Conservation (phyloP, 1,140 invertebrate genomes). For the Sesamia nonagrioides region DNA sequence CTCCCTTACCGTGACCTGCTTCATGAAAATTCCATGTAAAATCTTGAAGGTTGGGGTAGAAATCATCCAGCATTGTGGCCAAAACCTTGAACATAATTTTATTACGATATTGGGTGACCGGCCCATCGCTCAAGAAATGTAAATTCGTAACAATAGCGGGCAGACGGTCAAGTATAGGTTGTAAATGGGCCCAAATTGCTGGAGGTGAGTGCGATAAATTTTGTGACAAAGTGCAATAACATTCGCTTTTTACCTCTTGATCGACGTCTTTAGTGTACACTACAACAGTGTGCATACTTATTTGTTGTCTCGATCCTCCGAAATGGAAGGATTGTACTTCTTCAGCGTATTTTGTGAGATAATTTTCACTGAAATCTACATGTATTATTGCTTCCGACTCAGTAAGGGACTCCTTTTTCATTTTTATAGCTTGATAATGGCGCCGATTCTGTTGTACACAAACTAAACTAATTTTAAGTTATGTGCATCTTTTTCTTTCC, state of each 20-base stretch:
- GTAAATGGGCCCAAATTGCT: conserved; percentile 67
- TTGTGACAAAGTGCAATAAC: conserved; percentile 60
- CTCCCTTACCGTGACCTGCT: conserved; percentile 82
- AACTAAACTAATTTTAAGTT: too few relatives aligned
- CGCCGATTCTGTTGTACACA: too few relatives aligned
- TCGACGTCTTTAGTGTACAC: conserved; percentile 59
- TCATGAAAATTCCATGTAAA: conserved; percentile 77
- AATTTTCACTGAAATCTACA: too few relatives aligned
- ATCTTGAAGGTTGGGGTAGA: conserved; percentile 53
- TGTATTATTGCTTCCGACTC: not conserved
- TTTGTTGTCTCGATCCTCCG: conserved; percentile 34
- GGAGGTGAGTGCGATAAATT: conserved; percentile 59
- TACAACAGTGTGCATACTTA: conserved; percentile 60
- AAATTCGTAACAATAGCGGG: conserved; percentile 43
- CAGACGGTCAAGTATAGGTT: conserved; percentile 51
- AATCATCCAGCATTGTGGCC: conserved; percentile 45
- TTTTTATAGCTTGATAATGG: not conserved
- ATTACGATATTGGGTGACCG: too few relatives aligned
- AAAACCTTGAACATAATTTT: conserved; percentile 57
- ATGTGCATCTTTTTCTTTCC: too few relatives aligned
- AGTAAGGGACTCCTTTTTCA: not conserved
- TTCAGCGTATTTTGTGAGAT: conserved; percentile 35
- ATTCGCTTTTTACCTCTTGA: conserved; percentile 3
- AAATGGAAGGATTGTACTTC: conserved; percentile 54
- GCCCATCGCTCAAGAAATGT: conserved; percentile 58